Conservation (phyloP, 2,113 vertebrate species). For the Paramormyrops kingsleyae region DNA sequence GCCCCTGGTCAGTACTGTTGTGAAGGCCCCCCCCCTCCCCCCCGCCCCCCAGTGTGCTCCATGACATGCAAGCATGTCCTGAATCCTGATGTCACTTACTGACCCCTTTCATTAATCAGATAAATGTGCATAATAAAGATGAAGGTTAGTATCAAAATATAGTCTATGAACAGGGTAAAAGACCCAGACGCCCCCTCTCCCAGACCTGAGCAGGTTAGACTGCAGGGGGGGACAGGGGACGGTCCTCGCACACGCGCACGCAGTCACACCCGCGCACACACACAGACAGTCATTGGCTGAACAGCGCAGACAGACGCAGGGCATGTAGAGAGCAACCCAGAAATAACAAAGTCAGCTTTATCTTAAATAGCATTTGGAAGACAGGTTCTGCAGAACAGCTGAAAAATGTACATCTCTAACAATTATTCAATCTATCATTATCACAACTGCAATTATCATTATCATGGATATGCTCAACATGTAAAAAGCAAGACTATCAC, state of each 20-base stretch:
- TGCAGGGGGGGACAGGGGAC: conserved; percentile 2
- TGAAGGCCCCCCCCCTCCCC: not conserved
- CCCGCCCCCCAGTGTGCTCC: not conserved
- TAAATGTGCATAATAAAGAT: conserved; percentile 12
- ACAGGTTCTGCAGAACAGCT: conserved; percentile 71
- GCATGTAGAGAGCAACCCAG: conserved; percentile 60
- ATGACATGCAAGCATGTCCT: not conserved
- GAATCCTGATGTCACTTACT: not conserved
- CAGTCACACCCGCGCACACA: not conserved
- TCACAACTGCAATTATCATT: conserved; percentile 54
- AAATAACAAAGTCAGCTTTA: conserved; percentile 54
- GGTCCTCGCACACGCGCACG: not conserved
- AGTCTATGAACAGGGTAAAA: not conserved
- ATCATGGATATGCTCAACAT: conserved; percentile 14
- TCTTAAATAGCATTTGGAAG: conserved; percentile 68
- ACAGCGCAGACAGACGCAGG: conserved; percentile 37
- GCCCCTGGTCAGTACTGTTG: conserved; percentile 42
- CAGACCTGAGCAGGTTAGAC: not conserved
- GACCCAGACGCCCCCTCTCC: not conserved
- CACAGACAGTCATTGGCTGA: not conserved
- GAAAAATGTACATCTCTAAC: conserved; percentile 54
- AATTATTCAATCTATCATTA: conserved; percentile 50
- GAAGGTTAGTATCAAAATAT: conserved; percentile 18
- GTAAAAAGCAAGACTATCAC: not conserved
- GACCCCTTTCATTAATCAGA: not conserved